Base-by-base conservation (phyloP, 2,113 vertebrate species). In the Perca flavescens region DNA sequence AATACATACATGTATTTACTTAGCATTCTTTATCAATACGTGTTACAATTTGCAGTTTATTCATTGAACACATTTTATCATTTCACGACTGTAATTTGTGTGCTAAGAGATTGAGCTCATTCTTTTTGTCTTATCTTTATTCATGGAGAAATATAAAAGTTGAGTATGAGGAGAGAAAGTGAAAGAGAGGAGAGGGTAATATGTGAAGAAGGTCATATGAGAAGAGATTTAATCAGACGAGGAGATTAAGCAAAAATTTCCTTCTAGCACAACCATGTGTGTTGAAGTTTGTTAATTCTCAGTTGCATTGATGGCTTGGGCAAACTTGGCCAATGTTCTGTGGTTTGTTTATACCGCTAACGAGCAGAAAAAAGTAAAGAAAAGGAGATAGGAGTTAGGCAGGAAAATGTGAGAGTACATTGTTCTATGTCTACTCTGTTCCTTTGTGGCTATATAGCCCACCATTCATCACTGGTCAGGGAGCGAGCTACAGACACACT, bases 401-500 rank as follows among this genome's bases (percentile, higher is more conserved):
- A 62, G 16, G 15, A 25, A 34, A 43, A 46, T 21, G n/a, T 9
- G 3, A 21, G 47, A 74, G 28, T 53, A 49, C 10, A 71, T 19
- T n/a, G 25, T 19, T 52, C 12, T 52, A 4, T n/a, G 2, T 62
- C 54, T 47, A 17, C 56, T 63, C 74, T 36, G 15, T 34, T 76
- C 5, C 10, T 46, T 76, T 65, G 50, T 36, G 25, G 64, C 52
- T 80, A 12, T 15, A 61, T 5, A n/a, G 17, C 40, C 25, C 28
- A 71, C 25, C 52, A 88, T 81, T 28, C 46, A 74, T 81, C 69
- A 84, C 19, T 13, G 28, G 63, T 80, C 73, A 77, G 52, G 19
- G 31, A 62, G 65, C 43, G 14, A 64, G n/a, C 66, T 17, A 14
- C 46, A 74, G 65, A 70, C 40, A 66, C 46, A 85, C 14, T 70